These are phyloP conservation scores for Mionectes macconnelli DNA, from an alignment of 2,113 vertebrate genomes.

Conservation along the genomic window DNA sequence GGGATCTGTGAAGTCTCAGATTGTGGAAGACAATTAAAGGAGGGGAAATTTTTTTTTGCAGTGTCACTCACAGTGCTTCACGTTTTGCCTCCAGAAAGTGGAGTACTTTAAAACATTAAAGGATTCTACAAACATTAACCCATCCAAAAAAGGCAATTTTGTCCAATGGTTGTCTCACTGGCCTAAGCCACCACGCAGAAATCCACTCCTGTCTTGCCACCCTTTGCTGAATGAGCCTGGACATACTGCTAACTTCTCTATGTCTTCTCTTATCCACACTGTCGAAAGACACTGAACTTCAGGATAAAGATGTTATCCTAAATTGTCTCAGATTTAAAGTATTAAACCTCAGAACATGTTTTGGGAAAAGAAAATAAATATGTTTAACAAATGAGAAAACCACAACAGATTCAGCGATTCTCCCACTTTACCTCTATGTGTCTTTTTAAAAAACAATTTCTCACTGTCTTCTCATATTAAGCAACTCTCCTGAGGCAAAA, in stretches of 20 bases:
- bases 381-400: background rate
- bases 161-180: background rate
- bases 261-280: background rate
- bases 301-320: background rate
- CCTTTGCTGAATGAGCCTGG: background rate
- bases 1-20: background rate
- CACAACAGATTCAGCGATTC: background rate
- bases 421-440: background rate
- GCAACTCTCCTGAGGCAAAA: background rate
- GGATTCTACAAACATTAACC: background rate
- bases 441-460: background rate
- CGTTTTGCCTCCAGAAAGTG: background rate
- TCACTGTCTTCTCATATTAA: background rate
- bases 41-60: background rate
- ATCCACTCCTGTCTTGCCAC: background rate
- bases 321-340: background rate
- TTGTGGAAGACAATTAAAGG: background rate
- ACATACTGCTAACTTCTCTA: background rate
- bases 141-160: background rate
- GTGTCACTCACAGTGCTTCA: background rate
- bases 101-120: background rate
- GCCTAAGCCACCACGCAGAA: background rate
- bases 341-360: background rate
- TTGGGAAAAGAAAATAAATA: background rate
- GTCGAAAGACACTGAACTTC: background rate